phyloP scores from a whole-genome alignment of 2,888 invertebrate species.

The Drosophila seclusa region DNA sequence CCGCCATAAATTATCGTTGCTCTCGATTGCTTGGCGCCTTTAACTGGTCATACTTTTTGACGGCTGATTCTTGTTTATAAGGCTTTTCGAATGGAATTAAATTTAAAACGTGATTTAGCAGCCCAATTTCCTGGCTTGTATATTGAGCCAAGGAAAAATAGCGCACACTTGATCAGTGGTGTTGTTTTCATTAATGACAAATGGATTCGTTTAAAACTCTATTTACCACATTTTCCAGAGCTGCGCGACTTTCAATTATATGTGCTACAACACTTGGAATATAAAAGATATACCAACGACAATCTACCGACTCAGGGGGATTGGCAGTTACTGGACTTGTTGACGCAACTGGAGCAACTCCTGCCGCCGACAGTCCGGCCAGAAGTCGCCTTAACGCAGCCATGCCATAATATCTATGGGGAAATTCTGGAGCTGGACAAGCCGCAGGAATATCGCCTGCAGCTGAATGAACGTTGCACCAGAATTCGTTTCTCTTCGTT shows the following conservation, averaged over 20 bases:
- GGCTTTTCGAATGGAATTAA: neutral
- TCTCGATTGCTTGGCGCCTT: neutral
- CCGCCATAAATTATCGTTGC: constrained; percentile 28
- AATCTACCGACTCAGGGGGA: constrained; percentile 46
- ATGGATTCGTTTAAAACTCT: constrained; percentile 64
- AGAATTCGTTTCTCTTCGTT: constrained; percentile 77
- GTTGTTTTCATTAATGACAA: constrained; percentile 28
- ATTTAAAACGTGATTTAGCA: constrained; percentile 20
- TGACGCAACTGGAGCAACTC: constrained; percentile 57
- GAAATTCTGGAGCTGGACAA: constrained; percentile 73
- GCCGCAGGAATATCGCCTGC: constrained; percentile 65
- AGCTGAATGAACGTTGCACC: constrained; percentile 62
- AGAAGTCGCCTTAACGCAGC: neutral
- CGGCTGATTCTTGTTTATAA: neutral
- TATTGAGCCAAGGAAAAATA: constrained; percentile 18
- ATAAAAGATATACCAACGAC: constrained; percentile 37
- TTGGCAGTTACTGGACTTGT: constrained; percentile 66
- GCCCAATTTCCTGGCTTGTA: constrained; percentile 52
- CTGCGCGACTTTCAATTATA: constrained; percentile 56
- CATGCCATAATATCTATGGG: constrained; percentile 60
- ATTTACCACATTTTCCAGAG: constrained; percentile 73
- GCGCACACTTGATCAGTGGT: constrained; percentile 37
- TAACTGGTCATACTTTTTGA: constrained; percentile 7
- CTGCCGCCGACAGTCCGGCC: constrained; percentile 4
- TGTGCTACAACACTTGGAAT: constrained; percentile 54